Conservation (phyloP, 23 tunicate genomes). For the Styela plicata region DNA sequence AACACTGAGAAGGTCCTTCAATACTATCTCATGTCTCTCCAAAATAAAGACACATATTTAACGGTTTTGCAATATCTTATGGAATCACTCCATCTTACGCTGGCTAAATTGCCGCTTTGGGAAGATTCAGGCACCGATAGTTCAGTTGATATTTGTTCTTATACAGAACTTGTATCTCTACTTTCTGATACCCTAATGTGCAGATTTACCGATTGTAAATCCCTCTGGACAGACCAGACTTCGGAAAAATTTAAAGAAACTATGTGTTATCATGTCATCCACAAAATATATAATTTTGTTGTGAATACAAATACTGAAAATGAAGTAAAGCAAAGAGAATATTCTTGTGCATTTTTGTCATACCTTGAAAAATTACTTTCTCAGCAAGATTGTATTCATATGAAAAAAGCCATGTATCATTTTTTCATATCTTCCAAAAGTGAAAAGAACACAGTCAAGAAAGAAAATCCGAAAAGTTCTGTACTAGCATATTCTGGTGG, state of each 20-base stretch:
- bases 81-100: background rate
- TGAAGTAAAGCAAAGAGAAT: background rate
- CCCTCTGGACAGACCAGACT: background rate
- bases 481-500: background rate
- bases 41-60: slow-evolving; percentile 14
- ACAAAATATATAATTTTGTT: slow-evolving; percentile 12
- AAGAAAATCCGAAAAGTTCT: slow-evolving; percentile 9
- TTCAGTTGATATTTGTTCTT: background rate
- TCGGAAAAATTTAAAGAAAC: background rate
- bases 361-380: background rate
- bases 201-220: slow-evolving; percentile 9
- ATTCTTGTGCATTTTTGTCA: slow-evolving; percentile 10
- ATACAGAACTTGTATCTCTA: background rate
- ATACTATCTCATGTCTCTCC: background rate
- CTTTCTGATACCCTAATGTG: slow-evolving; percentile 7
- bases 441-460: background rate
- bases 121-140: background rate
- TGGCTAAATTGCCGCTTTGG: background rate
- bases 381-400: slow-evolving; percentile 1
- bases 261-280: slow-evolving; percentile 1
- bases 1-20: background rate
- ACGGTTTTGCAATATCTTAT: slow-evolving; percentile 10
- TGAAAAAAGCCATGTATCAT: slow-evolving; percentile 54
- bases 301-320: background rate
- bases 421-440: slow-evolving; percentile 42